Percentiles rank a stretch among this genome's conserved stretches.
phyloP scores from a whole-genome alignment of 1,140 invertebrate species.

The Diorhabda elongata region DNA sequence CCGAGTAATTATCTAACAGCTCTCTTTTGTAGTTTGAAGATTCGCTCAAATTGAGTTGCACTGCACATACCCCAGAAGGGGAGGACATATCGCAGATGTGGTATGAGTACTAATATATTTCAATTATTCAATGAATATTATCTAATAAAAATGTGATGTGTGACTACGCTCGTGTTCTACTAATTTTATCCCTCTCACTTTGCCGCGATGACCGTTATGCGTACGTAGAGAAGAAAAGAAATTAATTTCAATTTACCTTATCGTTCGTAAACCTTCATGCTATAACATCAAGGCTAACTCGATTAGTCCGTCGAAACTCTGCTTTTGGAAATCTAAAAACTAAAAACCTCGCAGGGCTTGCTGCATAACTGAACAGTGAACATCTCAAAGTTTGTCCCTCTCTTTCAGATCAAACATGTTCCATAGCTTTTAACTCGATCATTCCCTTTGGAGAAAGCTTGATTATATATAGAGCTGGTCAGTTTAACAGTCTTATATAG shows the following conservation, averaged over 20 bases:
- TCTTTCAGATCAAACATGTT: constrained; percentile 13
- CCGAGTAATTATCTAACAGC: too few relatives aligned
- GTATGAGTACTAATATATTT: too few relatives aligned
- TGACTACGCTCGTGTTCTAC: too few relatives aligned
- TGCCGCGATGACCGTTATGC: background rate
- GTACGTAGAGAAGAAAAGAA: constrained; percentile 6
- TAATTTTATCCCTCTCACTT: too few relatives aligned
- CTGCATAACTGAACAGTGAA: constrained; percentile 16
- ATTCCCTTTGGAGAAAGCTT: constrained; percentile 9
- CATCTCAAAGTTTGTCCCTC: constrained; percentile 10
- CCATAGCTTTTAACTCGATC: constrained; percentile 10
- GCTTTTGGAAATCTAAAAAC: background rate
- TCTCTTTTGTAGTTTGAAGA: too few relatives aligned
- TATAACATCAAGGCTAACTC: constrained; percentile 11
- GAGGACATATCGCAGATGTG: too few relatives aligned
- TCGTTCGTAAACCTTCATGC: constrained; percentile 1
- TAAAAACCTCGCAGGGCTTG: constrained; percentile 13
- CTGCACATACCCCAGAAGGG: too few relatives aligned
- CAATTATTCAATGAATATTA: too few relatives aligned
- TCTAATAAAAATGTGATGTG: too few relatives aligned
- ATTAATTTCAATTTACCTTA: constrained; percentile 5
- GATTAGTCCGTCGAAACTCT: constrained; percentile 15
- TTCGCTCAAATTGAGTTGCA: too few relatives aligned
- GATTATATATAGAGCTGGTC: constrained; percentile 9
- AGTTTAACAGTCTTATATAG: background rate